These are phyloP conservation scores for Puntigrus tetrazona DNA, from an alignment of 2,113 vertebrate genomes.

Conservation along the genomic window DNA sequence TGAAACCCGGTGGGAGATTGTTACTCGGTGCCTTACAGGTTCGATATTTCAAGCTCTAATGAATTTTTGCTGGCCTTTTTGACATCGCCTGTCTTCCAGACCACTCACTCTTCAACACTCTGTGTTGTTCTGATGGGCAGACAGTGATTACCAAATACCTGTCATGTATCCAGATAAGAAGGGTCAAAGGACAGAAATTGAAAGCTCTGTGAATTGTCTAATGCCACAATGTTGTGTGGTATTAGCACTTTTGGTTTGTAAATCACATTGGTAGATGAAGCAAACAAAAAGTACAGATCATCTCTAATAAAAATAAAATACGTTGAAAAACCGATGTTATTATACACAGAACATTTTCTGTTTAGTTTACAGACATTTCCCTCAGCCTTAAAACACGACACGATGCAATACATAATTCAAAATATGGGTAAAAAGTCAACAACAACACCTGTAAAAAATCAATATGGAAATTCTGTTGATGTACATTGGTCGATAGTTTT, in stretches of 20 bases:
- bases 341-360: too few relatives aligned
- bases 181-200: neutral
- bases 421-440: too few relatives aligned
- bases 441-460: too few relatives aligned
- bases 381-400: too few relatives aligned
- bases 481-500: neutral
- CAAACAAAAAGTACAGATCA: neutral
- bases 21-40: slow-evolving; percentile 28
- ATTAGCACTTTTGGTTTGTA: neutral
- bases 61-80: slow-evolving; percentile 31
- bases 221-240: neutral
- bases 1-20: slow-evolving; percentile 16
- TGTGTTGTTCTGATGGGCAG: slow-evolving; percentile 37
- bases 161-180: slow-evolving; percentile 13
- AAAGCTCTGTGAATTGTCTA: neutral
- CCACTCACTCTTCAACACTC: neutral
- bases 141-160: slow-evolving; percentile 31
- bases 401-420: too few relatives aligned
- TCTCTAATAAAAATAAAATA: neutral
- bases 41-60: slow-evolving; percentile 16
- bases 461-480: neutral
- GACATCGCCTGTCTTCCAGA: slow-evolving; percentile 11
- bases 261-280: neutral
- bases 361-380: too few relatives aligned
- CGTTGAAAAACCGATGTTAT: neutral